Evolutionary conservation across 2,888 invertebrate genomes (phyloP), one percentile per base, ranked within the genome.

Genomic region (Cataglyphis livida): DNA sequence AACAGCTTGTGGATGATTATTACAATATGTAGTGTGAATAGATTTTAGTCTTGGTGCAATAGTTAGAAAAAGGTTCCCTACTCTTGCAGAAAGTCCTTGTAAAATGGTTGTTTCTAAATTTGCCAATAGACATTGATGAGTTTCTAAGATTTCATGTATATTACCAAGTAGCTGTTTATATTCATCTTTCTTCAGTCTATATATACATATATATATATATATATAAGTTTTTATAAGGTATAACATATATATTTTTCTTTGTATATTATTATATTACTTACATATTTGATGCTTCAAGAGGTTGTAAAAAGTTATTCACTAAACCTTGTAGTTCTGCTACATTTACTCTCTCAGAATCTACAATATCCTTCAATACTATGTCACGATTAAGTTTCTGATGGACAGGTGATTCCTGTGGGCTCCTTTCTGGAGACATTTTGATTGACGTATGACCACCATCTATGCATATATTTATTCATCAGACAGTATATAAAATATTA

Each of bases 1-100:
- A 66, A 99, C 99, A 87, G 99, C 99, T 95, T 97, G 96, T 0
- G 99, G 99, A 96, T 99, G 99, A 89, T 98, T 97, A 81, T 97
- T 96, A 95, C 99, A 99, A 95, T 99, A 99, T 18, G 96, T 95
- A 92, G 97, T 97, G 94, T 99, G 98, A 15, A 98, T 97, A 88
- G 96, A 95, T 95, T 99, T 98, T 89, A 98, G 96, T 92, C 96
- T 96, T 28, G 98, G 97, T 5, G 98, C 98, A 95, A 97, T 97
- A 83, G 97, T 97, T 84, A 99, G 95, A 94, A 99, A 99, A 15
- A 99, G 95, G 90, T 98, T 98, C 2, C 99, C 99, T 25, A 98
- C 97, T 91, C 98, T 96, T 94, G 99, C 98, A 87, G 98, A 97
- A 9, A 96, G 95, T 4, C 96, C 96, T 68, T 96, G 96, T 91